Conservation (phyloP, 2,113 vertebrate genomes). For the Syrmaticus mikado region DNA sequence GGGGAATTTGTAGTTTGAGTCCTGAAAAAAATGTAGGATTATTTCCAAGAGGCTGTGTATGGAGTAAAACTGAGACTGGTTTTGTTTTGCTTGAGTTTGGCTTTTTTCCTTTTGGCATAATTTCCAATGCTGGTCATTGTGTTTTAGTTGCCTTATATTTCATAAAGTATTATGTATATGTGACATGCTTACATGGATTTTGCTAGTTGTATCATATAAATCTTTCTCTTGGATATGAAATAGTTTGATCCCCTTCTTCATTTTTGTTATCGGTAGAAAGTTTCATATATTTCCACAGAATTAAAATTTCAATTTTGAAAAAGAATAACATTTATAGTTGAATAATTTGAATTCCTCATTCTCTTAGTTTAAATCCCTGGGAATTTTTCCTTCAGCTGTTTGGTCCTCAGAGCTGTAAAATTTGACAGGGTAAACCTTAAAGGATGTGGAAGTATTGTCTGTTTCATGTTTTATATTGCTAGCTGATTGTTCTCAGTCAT, state of each 20-base stretch:
- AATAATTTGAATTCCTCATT: not conserved
- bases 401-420: not conserved
- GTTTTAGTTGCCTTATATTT: not conserved
- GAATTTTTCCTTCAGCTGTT: not conserved
- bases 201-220: not conserved
- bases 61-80: not conserved
- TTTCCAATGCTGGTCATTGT: not conserved
- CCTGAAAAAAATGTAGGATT: not conserved
- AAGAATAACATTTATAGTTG: not conserved
- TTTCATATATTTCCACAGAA: not conserved
- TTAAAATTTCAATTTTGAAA: not conserved
- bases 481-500: not conserved
- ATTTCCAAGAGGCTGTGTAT: not conserved
- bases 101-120: constrained; percentile 9
- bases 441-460: not conserved
- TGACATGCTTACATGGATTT: not conserved
- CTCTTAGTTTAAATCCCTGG: not conserved
- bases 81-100: not conserved
- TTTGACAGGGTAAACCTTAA: not conserved
- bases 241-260: not conserved
- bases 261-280: not conserved
- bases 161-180: not conserved
- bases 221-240: not conserved
- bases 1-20: constrained; percentile 6
- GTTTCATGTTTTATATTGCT: not conserved